Percentiles rank a stretch among this genome's conserved stretches.
Evolutionary conservation across 2,888 invertebrate genomes (phyloP).

Genomic region (Melieria picta): DNA sequence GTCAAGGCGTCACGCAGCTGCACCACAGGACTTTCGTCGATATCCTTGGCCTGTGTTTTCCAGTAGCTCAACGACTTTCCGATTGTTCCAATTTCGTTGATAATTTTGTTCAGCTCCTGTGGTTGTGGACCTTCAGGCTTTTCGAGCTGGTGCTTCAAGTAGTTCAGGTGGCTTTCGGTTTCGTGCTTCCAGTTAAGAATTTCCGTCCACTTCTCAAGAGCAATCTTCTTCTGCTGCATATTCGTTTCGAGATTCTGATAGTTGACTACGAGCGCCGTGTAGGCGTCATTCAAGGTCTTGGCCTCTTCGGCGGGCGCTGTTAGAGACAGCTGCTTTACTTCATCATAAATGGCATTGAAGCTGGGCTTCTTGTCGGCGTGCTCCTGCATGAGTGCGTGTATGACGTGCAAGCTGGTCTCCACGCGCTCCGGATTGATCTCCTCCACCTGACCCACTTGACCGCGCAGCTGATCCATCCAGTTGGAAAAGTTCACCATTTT

Average conservation of each 20-base stretch:
- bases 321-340: conserved; percentile 81
- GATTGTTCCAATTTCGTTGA: conserved; percentile 76
- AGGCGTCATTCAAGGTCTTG: conserved; percentile 77
- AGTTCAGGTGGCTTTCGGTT: conserved; percentile 79
- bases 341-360: conserved; percentile 82
- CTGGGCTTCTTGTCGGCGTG: conserved; percentile 84
- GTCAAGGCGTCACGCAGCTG: conserved; percentile 77
- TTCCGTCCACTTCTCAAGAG: conserved; percentile 85
- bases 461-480: conserved; percentile 80
- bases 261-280: conserved; percentile 78
- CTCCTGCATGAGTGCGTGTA: conserved; percentile 84
- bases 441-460: conserved; percentile 79
- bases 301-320: conserved; percentile 80
- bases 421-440: conserved; percentile 85
- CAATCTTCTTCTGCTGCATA: conserved; percentile 77
- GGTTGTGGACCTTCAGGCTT: conserved; percentile 76
- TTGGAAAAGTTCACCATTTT: conserved; percentile 81
- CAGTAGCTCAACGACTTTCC: conserved; percentile 75
- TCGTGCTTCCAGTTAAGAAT: conserved; percentile 84
- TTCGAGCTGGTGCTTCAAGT: conserved; percentile 82
- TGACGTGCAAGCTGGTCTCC: conserved; percentile 79
- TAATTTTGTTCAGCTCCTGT: conserved; percentile 76
- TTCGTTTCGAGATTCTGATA: conserved; percentile 81
- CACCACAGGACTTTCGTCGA: conserved; percentile 76
- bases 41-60: conserved; percentile 75